Base-by-base conservation (phyloP, 2,113 vertebrate species). In the Aldabrachelys gigantea region DNA sequence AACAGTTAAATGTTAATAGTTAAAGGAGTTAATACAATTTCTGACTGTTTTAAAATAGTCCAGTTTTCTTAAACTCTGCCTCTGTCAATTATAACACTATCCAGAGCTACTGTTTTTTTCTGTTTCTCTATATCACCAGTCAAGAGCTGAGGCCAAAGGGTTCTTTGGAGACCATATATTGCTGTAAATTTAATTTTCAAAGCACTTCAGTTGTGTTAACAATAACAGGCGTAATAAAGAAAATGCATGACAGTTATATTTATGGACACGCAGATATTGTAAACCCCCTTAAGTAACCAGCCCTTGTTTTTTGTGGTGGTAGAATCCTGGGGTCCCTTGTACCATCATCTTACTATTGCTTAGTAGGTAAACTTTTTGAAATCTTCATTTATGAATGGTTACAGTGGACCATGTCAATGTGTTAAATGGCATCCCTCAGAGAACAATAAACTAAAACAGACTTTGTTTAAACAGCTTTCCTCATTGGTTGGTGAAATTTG, bases 401-500 rank as follows among this genome's bases (percentile, higher is more conserved):
- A 41, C 85, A 27, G n/a, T 88, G 35, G 47, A 1, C 49, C 72
- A 49, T 57, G 75, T 85, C 54, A n/a, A 19, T 82, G 17, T 54
- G 1, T 93, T 62, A 84, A 84, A 31, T 85, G 56, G 44, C 72
- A 92, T 88, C 75, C 62, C 89, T 87, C 52, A 56, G 88, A 89
- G 76, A 52, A 80, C 47, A 90, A 2, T 12, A 89, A 92, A 88
- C 88, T 84, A 50, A 80, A 80, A 4, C 38, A 94, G 81, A 35
- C 69, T 78, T 91, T 88, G 78, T 84, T 88, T 91, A 35, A 88
- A 62, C 35, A 89, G 88, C n/a, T 92, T 94, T 84, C 78, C 57
- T 75, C 94, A 85, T 2, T 29, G 44, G 6, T 87, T 84, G 84
- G 44, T 87, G 57, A 91, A 89, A 31, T 87, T 44, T 31, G 31